phyloP scores from a whole-genome alignment of 2,888 invertebrate genomes.

The Phyllotreta striolata region DNA sequence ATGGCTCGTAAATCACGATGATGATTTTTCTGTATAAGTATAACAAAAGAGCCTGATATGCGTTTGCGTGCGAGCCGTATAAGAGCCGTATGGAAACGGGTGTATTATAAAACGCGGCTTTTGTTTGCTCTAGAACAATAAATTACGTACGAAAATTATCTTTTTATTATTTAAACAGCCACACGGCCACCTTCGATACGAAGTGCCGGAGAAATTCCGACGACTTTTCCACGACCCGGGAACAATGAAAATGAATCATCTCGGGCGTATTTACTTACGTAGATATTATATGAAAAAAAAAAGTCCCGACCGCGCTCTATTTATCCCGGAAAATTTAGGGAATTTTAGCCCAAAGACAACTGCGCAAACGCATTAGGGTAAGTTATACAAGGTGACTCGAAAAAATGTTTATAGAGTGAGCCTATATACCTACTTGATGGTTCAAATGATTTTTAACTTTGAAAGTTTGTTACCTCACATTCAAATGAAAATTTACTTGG shows the following conservation, averaged over 20 bases:
- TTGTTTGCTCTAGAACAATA: constrained; percentile 44
- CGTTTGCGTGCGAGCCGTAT: constrained; percentile 15
- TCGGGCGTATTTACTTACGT: constrained; percentile 38
- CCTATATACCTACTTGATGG: too few relatives aligned
- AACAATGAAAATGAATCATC: constrained; percentile 44
- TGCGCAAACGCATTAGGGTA: too few relatives aligned
- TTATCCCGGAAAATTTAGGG: constrained; percentile 40
- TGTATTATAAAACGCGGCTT: constrained; percentile 25
- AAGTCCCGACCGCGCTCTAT: constrained; percentile 30
- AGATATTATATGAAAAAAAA: constrained; percentile 10
- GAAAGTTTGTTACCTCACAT: too few relatives aligned
- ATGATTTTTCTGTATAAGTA: too few relatives aligned
- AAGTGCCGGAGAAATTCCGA: constrained; percentile 40
- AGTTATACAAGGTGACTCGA: too few relatives aligned
- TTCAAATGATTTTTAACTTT: too few relatives aligned
- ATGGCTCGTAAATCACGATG: too few relatives aligned
- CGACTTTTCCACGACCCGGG: constrained; percentile 42
- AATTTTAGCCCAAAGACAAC: constrained; percentile 31
- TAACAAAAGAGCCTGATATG: too few relatives aligned
- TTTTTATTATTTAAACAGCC: constrained; percentile 46
- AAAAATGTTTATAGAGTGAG: too few relatives aligned
- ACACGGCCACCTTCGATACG: constrained; percentile 37
- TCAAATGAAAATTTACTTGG: too few relatives aligned
- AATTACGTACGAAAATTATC: constrained; percentile 48
- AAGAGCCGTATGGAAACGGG: too few relatives aligned